A percentile compares a stretch with the other conserved stretches of the same genome.
Evolutionary conservation across 2,888 invertebrate species (phyloP).

Genomic region (Onchidella celtica): DNA sequence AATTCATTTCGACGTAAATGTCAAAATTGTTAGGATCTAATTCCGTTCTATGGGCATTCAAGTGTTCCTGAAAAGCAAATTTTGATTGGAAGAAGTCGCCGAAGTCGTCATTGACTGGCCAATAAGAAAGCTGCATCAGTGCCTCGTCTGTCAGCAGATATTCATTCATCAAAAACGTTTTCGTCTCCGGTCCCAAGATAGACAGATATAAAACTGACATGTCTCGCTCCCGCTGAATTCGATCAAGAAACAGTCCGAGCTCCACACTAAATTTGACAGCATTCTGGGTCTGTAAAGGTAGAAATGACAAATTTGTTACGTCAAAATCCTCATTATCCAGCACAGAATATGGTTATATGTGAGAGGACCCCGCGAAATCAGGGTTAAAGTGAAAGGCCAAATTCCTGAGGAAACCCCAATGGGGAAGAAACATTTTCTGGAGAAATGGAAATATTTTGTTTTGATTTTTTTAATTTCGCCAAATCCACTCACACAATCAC

Average conservation of each 20-base stretch:
- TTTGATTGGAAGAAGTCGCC: constrained; percentile 51
- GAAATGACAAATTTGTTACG: no score
- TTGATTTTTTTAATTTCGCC: no score
- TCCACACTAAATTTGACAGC: constrained; percentile 57
- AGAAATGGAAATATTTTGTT: no score
- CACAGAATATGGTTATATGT: no score
- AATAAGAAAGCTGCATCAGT: constrained; percentile 59
- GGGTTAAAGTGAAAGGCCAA: no score
- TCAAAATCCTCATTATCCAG: no score
- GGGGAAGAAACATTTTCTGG: no score
- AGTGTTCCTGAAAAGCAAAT: constrained; percentile 49
- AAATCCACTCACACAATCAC: no score
- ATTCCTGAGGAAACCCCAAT: no score
- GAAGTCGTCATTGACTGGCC: constrained; percentile 58
- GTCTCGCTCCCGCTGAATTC: constrained; percentile 66
- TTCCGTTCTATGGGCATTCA: constrained; percentile 52
- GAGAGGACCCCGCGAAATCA: no score
- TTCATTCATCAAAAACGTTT: constrained; percentile 61
- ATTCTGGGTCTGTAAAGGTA: constrained; percentile 46
- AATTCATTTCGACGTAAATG: constrained; percentile 48
- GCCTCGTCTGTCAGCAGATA: constrained; percentile 66
- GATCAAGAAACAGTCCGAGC: constrained; percentile 65
- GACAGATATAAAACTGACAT: constrained; percentile 66
- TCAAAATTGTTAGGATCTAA: constrained; percentile 44
- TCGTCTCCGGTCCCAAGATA: constrained; percentile 66